These are phyloP conservation scores for Salticus scenicus DNA, from an alignment of 2,888 invertebrate genomes.

Conservation along the genomic window DNA sequence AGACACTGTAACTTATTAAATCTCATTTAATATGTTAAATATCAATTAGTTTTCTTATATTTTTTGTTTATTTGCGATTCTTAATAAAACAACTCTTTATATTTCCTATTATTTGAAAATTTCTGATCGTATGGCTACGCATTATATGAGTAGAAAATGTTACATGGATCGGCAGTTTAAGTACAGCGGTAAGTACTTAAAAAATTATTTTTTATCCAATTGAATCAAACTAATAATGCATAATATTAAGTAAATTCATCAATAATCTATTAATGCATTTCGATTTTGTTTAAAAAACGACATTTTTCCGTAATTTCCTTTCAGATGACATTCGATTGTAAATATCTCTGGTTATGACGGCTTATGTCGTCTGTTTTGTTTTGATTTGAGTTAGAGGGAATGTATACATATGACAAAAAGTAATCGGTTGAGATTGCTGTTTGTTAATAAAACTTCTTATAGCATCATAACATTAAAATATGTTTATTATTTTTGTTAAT, in stretches of 20 bases:
- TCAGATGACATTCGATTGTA: slow-evolving; percentile 47
- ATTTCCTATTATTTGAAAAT: slow-evolving; percentile 8
- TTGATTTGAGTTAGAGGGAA: background rate
- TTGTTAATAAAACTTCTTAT: too few relatives aligned
- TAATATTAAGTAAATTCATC: slow-evolving; percentile 36
- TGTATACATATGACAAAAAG: background rate
- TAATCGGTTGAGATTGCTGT: background rate
- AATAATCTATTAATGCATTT: background rate
- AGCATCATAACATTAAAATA: too few relatives aligned
- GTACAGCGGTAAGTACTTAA: slow-evolving; percentile 27
- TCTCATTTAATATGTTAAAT: background rate
- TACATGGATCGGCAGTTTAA: background rate
- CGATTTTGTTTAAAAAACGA: slow-evolving; percentile 12
- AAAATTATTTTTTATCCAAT: slow-evolving; percentile 2
- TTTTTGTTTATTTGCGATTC: too few relatives aligned
- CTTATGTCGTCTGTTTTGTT: slow-evolving; percentile 35
- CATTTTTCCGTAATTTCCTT: background rate
- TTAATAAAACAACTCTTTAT: too few relatives aligned
- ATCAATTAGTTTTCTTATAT: too few relatives aligned
- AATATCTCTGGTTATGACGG: background rate
- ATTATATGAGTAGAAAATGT: slow-evolving; percentile 14
- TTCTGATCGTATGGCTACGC: background rate
- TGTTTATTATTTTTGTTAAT: too few relatives aligned
- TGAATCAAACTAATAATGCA: background rate
- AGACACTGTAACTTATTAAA: background rate